These are phyloP conservation scores for Nyctibius bracteatus DNA, from an alignment of 2,113 vertebrate species.

Conservation along the genomic window DNA sequence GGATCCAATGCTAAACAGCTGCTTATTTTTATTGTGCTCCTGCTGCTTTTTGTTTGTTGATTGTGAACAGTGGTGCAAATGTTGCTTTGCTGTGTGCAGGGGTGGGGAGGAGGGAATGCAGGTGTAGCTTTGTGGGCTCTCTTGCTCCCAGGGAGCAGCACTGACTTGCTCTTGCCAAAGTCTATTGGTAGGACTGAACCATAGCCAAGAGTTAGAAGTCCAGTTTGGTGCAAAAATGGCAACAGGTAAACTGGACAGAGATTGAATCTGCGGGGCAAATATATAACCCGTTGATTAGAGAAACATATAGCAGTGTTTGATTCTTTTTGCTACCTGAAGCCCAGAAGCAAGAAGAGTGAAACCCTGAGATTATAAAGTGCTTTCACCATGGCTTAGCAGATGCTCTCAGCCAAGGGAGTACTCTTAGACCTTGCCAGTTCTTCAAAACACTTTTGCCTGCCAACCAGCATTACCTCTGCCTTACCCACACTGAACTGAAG, in stretches of 20 bases:
- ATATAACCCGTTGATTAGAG: neutral
- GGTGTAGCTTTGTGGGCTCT: neutral
- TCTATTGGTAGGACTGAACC: neutral
- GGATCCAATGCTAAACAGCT: neutral
- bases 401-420: slow-evolving; percentile 37
- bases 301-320: neutral
- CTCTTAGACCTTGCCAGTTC: slow-evolving; percentile 35
- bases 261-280: neutral
- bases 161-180: neutral
- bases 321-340: neutral
- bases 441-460: slow-evolving; percentile 30
- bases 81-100: neutral
- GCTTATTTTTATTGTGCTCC: neutral
- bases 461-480: slow-evolving; percentile 31
- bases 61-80: neutral
- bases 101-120: neutral
- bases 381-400: slow-evolving; percentile 18
- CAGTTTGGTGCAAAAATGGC: neutral
- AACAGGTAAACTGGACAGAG: neutral
- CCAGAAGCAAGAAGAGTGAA: neutral
- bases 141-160: neutral
- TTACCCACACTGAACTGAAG: neutral
- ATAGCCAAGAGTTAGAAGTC: neutral
- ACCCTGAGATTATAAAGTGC: neutral
- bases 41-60: neutral